Conservation (phyloP, 1,140 invertebrate species). For the Aphelenchoides avenae region DNA sequence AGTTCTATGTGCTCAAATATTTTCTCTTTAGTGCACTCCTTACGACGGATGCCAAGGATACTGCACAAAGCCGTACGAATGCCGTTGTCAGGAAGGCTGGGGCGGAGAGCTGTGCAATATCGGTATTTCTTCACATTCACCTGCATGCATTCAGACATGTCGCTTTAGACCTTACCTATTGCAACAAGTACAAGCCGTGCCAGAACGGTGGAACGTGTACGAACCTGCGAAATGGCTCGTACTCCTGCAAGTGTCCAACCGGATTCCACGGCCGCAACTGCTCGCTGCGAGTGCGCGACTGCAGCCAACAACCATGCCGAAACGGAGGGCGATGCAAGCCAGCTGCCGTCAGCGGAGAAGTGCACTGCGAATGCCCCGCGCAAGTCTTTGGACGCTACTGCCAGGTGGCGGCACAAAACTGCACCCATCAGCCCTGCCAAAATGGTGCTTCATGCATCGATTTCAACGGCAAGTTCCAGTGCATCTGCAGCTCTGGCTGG, state of each 20-base stretch:
- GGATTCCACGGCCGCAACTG: conserved; percentile 51
- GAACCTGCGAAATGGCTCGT: conserved; percentile 47
- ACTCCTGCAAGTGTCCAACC: conserved; percentile 54
- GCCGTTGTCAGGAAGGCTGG: conserved; percentile 23
- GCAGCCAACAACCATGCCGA: conserved; percentile 23
- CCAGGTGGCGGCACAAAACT: conserved; percentile 19
- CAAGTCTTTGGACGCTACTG: conserved; percentile 26
- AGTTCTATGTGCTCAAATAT: conserved; percentile 1
- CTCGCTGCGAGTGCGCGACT: conserved; percentile 19
- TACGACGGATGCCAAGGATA: conserved; percentile 18
- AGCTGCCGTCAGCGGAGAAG: not conserved
- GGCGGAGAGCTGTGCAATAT: conserved; percentile 22
- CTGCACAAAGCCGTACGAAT: conserved; percentile 9
- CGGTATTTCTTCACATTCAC: conserved; percentile 4
- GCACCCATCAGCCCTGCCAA: conserved; percentile 21
- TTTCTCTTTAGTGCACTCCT: conserved; percentile 16
- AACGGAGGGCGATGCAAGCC: conserved; percentile 28
- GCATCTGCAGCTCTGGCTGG: conserved; percentile 25
- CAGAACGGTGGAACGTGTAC: conserved; percentile 26
- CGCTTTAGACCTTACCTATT: conserved; percentile 24
- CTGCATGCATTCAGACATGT: not conserved
- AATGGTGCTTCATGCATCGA: conserved; percentile 27
- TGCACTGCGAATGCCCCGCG: conserved; percentile 23
- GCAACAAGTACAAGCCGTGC: conserved; percentile 23
- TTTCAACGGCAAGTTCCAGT: conserved; percentile 2